Base-by-base conservation (phyloP, 2,113 vertebrate genomes). In the Centropus bengalensis region DNA sequence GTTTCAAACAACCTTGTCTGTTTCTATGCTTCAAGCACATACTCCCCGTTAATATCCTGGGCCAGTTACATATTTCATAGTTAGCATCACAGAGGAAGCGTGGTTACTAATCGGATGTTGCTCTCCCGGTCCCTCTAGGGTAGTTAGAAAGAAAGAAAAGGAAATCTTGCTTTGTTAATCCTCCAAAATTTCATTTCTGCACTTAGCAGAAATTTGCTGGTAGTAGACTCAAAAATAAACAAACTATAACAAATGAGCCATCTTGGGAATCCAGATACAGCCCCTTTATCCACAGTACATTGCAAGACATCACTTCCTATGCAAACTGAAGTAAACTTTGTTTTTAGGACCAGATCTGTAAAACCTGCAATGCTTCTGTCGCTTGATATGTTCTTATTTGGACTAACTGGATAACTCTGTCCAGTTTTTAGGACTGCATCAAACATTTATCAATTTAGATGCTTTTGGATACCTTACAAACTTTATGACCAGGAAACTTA, bases 51-150 rank as follows among this genome's bases (percentile, higher is more conserved):
- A 83, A 54, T 38, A 58, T 8, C 13, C 86, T 33, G 80, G 60
- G 94, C 91, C 88, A 95, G 86, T 80, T 75, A 95, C 83, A 96
- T 95, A 92, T 84, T 96, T 96, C 88, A 91, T 44, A 56, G 96
- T 87, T 93, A 88, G 86, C 86, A 95, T 96, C 95, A 96, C 89
- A 90, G 90, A 81, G 85, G 90, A 90, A 94, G 42, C 0, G 2
- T 6, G 26, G 67, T 95, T 95, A 77, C 88, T 93, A 96, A 93
- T 93, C 15, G 1, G 82, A 95, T 93, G 71, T 90, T 95, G 19
- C 86, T 90, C 27, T 79, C 38, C 82, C 49, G 82, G 44, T 91
- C 78, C 67, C 91, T 89, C 69, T 76, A 76, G 91, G 70, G 24
- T 71, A 87, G n/a, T 3, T 83, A 82, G 27, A 86, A 83, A 91